Conservation (phyloP, 2,888 invertebrate species). For the Aelia acuminata region DNA sequence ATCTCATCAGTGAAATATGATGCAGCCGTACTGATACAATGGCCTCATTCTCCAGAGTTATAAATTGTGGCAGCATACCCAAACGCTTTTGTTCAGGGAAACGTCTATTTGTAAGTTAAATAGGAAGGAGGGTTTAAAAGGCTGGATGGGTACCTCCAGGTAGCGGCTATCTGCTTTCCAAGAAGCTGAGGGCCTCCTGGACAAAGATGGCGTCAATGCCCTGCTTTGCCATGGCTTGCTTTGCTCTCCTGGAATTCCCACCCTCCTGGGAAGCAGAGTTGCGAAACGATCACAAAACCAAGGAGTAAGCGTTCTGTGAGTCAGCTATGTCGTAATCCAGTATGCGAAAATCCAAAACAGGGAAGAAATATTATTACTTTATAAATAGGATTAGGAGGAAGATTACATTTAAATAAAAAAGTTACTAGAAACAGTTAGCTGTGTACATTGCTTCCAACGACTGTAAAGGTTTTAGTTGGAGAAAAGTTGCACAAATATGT, state of each 20-base stretch:
- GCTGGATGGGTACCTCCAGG: not conserved
- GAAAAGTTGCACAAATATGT: too few relatives aligned
- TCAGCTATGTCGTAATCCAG: too few relatives aligned
- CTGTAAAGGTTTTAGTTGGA: too few relatives aligned
- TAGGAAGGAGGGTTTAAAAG: not conserved
- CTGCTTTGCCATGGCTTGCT: not conserved
- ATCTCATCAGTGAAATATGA: constrained; percentile 14
- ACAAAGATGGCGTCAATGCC: constrained; percentile 29
- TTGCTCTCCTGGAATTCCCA: not conserved
- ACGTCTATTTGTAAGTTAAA: constrained; percentile 20
- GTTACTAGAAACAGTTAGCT: too few relatives aligned
- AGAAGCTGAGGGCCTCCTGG: not conserved
- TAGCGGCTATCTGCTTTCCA: not conserved
- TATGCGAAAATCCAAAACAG: too few relatives aligned
- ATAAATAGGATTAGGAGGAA: too few relatives aligned
- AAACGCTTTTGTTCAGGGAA: not conserved
- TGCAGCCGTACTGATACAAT: not conserved
- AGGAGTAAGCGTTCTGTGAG: not conserved
- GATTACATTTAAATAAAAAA: too few relatives aligned
- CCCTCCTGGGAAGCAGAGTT: not conserved
- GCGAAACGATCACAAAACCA: not conserved
- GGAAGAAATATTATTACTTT: too few relatives aligned
- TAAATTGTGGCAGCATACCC: constrained; percentile 4
- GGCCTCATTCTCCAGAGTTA: not conserved
- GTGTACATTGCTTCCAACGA: too few relatives aligned